phyloP scores from a whole-genome alignment of 2,113 vertebrate genomes.

The Osmerus eperlanus region DNA sequence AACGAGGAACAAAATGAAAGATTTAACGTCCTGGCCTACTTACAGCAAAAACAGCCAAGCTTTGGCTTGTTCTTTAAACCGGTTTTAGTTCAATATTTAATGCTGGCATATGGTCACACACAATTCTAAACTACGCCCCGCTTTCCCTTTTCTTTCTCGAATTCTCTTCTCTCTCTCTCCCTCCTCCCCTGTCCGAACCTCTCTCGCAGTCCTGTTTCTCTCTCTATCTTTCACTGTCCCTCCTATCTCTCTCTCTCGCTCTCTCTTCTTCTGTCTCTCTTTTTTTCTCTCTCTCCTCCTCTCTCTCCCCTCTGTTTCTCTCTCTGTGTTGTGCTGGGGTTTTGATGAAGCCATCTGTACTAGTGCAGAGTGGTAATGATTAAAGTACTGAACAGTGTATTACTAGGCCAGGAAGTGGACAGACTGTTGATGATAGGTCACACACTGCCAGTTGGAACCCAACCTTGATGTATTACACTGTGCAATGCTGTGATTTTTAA shows the following conservation, averaged over 20 bases:
- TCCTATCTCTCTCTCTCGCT: background rate
- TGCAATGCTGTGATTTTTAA: background rate
- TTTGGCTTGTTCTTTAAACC: slow-evolving; percentile 32
- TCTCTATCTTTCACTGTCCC: background rate
- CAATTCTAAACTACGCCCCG: slow-evolving; percentile 19
- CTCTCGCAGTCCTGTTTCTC: no score
- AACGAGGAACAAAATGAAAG: slow-evolving; percentile 49
- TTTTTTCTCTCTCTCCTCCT: background rate
- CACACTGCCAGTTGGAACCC: background rate
- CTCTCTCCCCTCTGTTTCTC: background rate
- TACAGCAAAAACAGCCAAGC: slow-evolving; percentile 34
- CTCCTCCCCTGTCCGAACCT: background rate
- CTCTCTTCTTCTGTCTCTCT: background rate
- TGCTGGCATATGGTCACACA: slow-evolving; percentile 41
- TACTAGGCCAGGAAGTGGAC: slow-evolving; percentile 3
- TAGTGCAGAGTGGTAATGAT: background rate
- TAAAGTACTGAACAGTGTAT: background rate
- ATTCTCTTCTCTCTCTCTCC: background rate
- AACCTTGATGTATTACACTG: no score
- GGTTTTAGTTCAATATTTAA: slow-evolving; percentile 39
- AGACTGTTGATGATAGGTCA: background rate
- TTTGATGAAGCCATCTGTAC: slow-evolving; percentile 3
- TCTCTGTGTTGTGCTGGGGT: background rate
- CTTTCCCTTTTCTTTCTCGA: background rate
- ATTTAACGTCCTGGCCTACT: slow-evolving; percentile 53